Base-by-base conservation (phyloP, 2,888 invertebrate genomes). In the Harpalus rufipes region DNA sequence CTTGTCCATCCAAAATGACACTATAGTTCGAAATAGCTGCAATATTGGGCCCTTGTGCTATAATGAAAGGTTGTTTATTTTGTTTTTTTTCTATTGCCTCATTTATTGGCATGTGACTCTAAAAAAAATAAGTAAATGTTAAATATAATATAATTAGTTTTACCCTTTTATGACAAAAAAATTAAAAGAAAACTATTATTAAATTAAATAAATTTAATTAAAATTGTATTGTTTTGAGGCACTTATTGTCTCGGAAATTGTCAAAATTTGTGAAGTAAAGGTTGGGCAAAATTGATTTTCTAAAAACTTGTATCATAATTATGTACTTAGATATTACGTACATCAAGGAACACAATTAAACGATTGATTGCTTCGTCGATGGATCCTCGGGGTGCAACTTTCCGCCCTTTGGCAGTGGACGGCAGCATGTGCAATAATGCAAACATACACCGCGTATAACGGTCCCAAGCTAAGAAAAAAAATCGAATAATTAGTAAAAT, bases 381-480 rank as follows among this genome's bases (percentile, higher is more conserved):
- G 58, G 58, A 58, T 58, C 61, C 61, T 61, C 61, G 61, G 5
- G 21, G 21, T 18, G 18, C 61, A 16, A 18, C 21, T 61, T 61
- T 61, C 18, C 61, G 61, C 16, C 61, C 61, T 61, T 61, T 61
- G 18, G 18, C 61, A 1, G 61, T 61, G 21, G 61, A 21, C 2
- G 61, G 61, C 21, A 61, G 61, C 61, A 61, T 61, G 18, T 61
- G 61, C 61, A 61, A 21, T 61, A 61, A 61, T 61, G 61, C 61
- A 16, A 61, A 61, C 61, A 61, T 61, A 18, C 18, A 18, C 10
- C 18, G 61, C 21, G 61, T 61, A 61, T 16, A 18, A 21, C 61
- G 61, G 21, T 61, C 61, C 61, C 61, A 61, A 18, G 18, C 61
- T 61, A 61, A 16, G 16, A 58, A 58, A 58, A 58, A 58, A 58